Evolutionary conservation across 1,140 invertebrate species (phyloP), one percentile per base, ranked within the genome.

Genomic region (Anoplolepis gracilipes): DNA sequence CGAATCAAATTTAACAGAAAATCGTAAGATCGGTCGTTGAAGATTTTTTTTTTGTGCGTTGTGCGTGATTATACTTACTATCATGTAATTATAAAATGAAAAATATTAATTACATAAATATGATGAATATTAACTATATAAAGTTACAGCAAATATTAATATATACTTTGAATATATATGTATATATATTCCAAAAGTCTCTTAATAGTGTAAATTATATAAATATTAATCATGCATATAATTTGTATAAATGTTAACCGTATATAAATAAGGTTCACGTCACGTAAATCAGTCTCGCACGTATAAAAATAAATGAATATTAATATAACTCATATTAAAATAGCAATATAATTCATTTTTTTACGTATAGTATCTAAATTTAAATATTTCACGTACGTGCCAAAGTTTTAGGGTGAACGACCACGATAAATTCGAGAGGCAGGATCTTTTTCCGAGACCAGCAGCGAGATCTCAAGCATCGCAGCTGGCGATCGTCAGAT

Each of bases 401-500:
- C 1, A 77, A 46, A 19, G 16, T 46, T 30, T 64, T 13, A 13
- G 1, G 39, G 39, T 77, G 36, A 77, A 79, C 19, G 19, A n/a
- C 10, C 77, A 70, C 46, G 22, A 22, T 19, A 25, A n/a, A 19
- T 39, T 49, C 16, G 64, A 39, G 19, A 39, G 33, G 19, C 33
- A 39, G n/a, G 33, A 11, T 55, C 57, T 81, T 72, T 81, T 72
- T 42, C 46, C 25, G 22, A 42, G 25, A 16, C 53, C 19, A 49
- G n/a, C 62, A 39, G 11, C 30, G 8, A 39, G 62, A 55, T 79
- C 36, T 16, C 78, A 33, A 22, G 36, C 53, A 69, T 55, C 67
- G 13, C 46, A 82, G 78, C 67, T 82, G 78, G 36, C 67, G 53
- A 72, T 82, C 65, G 53, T 82, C 78, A 73, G 55, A 28, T 82